Conservation (phyloP, 2,113 vertebrate species). For the Dolichotis patagonum region DNA sequence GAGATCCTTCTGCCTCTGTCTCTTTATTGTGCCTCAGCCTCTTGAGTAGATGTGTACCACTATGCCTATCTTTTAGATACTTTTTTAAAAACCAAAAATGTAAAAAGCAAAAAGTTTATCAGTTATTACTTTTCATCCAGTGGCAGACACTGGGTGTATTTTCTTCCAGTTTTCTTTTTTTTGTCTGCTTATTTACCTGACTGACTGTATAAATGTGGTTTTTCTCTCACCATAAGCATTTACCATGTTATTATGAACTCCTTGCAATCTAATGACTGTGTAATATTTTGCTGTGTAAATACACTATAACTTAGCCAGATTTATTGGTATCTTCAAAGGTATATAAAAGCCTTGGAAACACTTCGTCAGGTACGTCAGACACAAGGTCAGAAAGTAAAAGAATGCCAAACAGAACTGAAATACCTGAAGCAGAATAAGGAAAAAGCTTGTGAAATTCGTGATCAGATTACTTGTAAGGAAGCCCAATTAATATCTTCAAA, state of each 20-base stretch:
- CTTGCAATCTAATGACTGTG: background rate
- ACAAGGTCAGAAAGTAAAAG: constrained; percentile 90
- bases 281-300: constrained; percentile 15
- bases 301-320: constrained; percentile 36
- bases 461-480: constrained; percentile 91
- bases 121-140: background rate
- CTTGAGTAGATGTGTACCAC: background rate
- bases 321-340: constrained; percentile 86
- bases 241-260: constrained; percentile 41
- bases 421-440: constrained; percentile 98
- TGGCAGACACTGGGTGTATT: background rate
- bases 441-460: constrained; percentile 93
- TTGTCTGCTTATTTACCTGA: background rate
- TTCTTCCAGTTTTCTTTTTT: constrained; percentile 34
- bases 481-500: constrained; percentile 92
- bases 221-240: constrained; percentile 48
- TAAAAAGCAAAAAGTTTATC: background rate
- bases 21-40: background rate
- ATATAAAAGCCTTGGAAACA: constrained; percentile 97
- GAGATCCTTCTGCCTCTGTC: background rate
- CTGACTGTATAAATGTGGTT: background rate
- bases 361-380: constrained; percentile 93
- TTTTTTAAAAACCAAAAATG: background rate
- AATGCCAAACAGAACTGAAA: constrained; percentile 93
- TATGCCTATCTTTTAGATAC: background rate